Conservation (phyloP, 2,113 vertebrate genomes). For the Ivindomyrus marchei region DNA sequence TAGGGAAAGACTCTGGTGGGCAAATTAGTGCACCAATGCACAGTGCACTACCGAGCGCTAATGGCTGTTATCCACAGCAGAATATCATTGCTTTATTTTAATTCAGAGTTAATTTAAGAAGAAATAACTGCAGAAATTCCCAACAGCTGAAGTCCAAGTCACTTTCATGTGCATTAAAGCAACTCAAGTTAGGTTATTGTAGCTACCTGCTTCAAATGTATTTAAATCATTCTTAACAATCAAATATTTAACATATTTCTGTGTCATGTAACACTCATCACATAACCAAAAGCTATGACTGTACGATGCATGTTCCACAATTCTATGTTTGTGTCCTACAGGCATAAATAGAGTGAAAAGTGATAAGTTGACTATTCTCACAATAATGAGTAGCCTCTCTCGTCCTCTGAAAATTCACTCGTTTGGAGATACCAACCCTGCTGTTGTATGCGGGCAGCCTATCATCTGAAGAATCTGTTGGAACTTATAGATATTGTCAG, state of each 20-base stretch:
- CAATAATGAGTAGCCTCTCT: neutral
- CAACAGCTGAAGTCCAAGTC: conserved; percentile 28
- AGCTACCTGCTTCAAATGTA: neutral
- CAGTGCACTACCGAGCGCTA: conserved; percentile 29
- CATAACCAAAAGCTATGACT: neutral
- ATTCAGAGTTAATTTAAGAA: conserved; percentile 42
- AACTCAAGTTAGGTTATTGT: neutral
- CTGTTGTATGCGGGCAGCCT: neutral
- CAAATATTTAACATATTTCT: neutral
- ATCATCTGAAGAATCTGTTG: neutral
- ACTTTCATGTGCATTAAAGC: conserved; percentile 20
- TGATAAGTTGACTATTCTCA: neutral
- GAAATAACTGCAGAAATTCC: conserved; percentile 35
- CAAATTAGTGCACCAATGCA: conserved; percentile 29
- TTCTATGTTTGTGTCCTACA: neutral
- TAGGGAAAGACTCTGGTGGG: conserved; percentile 41
- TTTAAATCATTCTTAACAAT: neutral
- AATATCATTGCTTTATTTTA: conserved; percentile 45
- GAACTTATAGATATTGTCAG: neutral
- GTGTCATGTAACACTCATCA: neutral
- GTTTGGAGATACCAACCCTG: neutral
- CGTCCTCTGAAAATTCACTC: neutral
- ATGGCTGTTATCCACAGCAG: conserved; percentile 34
- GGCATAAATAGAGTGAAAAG: neutral
- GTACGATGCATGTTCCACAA: neutral